phyloP scores from a whole-genome alignment of 2,797 vertebrate genomes.

The Synaphobranchus kaupii region DNA sequence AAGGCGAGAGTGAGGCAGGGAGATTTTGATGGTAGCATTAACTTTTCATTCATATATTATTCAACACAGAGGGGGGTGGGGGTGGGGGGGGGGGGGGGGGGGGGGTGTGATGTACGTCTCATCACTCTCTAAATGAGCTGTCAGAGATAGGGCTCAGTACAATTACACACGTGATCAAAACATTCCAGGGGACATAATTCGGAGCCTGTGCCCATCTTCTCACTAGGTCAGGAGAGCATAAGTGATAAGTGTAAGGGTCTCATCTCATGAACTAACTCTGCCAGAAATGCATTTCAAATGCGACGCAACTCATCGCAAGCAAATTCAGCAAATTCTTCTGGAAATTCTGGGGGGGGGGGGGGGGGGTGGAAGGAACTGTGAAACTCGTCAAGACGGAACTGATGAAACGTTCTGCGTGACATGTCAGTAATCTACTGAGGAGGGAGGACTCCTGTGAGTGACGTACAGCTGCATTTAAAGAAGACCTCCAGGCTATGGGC shows the following conservation, averaged over 20 bases:
- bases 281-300: background rate
- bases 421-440: background rate
- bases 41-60: background rate
- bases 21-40: background rate
- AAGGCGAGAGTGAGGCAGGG: background rate
- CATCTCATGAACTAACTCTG: too few species aligned
- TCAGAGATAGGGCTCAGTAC: background rate
- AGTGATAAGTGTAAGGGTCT: background rate
- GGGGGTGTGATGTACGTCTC: background rate
- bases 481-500: too few species aligned
- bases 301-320: background rate
- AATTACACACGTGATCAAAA: background rate
- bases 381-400: background rate
- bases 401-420: background rate
- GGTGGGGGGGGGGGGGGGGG: rapidly evolving
- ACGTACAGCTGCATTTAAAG: background rate
- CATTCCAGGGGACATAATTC: background rate
- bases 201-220: background rate
- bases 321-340: background rate
- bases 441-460: background rate
- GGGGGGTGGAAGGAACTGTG: background rate
- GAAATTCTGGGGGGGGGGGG: background rate
- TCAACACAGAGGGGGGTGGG: background rate
- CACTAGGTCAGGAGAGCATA: background rate
- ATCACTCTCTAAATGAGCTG: background rate